phyloP scores from a whole-genome alignment of 2,797 vertebrate species.

The Sitta carolinensis region DNA sequence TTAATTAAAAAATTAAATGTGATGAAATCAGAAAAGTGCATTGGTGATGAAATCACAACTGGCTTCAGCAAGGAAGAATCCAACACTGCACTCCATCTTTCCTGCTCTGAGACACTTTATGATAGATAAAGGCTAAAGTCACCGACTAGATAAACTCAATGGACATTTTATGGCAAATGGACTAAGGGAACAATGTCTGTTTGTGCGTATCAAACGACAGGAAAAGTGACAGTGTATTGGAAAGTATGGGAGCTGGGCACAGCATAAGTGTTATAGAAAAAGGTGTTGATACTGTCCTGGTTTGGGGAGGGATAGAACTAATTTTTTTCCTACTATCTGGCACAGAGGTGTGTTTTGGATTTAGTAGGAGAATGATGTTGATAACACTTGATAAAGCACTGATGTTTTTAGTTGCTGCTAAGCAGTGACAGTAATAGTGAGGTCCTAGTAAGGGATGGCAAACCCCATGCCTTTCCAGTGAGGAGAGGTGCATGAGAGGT shows the following conservation, averaged over 20 bases:
- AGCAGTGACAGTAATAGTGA: background rate
- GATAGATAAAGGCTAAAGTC: background rate
- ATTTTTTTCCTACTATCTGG: background rate
- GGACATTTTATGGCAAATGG: no score
- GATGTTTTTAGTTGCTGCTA: background rate
- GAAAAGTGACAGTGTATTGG: background rate
- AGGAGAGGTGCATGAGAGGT: background rate
- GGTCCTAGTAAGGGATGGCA: background rate
- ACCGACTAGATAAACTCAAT: background rate
- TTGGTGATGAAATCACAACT: background rate
- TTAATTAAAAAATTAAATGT: background rate
- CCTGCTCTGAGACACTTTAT: background rate
- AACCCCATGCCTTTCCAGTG: fast-evolving
- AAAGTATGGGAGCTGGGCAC: background rate
- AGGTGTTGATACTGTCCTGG: no score
- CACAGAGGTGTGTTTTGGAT: background rate
- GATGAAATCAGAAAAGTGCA: background rate
- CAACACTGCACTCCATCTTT: background rate
- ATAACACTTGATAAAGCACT: background rate
- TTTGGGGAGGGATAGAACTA: background rate
- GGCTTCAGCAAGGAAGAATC: background rate
- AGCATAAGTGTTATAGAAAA: background rate
- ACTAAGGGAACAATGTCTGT: background rate
- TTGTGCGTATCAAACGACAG: background rate
- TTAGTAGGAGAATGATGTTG: background rate